Conservation (phyloP, 2,113 vertebrate species). For the Mus spicilegus region DNA sequence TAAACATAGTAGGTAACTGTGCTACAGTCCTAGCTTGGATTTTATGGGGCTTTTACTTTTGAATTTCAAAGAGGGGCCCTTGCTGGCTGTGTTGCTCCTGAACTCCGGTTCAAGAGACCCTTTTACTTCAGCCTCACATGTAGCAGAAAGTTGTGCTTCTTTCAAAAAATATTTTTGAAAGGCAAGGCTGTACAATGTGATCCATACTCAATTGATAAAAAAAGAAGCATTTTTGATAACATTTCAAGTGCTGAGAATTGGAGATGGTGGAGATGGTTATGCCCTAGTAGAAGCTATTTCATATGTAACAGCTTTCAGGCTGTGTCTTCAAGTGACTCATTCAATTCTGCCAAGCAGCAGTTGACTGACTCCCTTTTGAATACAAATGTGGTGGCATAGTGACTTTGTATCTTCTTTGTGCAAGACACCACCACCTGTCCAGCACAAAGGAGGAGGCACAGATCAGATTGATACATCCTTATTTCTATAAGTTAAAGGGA, state of each 20-base stretch:
- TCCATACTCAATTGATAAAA: neutral
- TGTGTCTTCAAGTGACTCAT: neutral
- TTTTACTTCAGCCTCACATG: neutral
- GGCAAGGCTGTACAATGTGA: neutral
- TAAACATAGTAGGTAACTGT: neutral
- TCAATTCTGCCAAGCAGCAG: neutral
- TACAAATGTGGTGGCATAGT: neutral
- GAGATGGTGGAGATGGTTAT: neutral
- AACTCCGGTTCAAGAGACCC: neutral
- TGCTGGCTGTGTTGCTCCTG: neutral
- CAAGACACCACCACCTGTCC: neutral
- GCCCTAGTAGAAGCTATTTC: neutral
- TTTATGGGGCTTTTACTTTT: neutral
- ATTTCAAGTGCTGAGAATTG: conserved; percentile 17
- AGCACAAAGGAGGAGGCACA: neutral
- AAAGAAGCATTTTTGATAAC: neutral
- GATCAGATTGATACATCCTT: neutral
- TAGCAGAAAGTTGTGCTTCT: neutral
- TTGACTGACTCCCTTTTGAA: neutral
- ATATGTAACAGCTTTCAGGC: neutral
- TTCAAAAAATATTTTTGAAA: conserved; percentile 41
- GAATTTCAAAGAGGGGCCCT: neutral
- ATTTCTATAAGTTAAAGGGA: neutral
- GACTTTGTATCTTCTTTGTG: neutral
- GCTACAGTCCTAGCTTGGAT: neutral